Percentiles rank a stretch among this genome's conserved stretches.
These are phyloP conservation scores for Aurelia aurita complex sp. Pacific DNA, from an alignment of 30 jellyfish, hydroid and myxozoan species.

Conservation along the genomic window DNA sequence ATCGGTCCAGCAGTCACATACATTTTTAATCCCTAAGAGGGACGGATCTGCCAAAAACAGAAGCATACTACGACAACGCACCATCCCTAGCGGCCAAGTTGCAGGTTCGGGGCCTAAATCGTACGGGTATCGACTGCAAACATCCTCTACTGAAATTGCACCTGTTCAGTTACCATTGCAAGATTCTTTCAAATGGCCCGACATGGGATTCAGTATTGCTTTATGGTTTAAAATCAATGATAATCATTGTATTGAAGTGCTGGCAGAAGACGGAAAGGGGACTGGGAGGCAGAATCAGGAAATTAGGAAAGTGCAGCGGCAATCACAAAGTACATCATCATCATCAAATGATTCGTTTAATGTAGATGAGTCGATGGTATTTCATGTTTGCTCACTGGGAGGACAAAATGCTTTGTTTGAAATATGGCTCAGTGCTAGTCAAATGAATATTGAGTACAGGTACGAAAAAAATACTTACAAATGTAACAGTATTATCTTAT, in stretches of 20 bases:
- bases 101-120: conserved; percentile 60
- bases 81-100: conserved; percentile 26
- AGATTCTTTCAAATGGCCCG: conserved; percentile 92
- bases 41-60: conserved; percentile 47
- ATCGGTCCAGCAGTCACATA: conserved; percentile 65
- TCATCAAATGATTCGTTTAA: background rate
- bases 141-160: conserved; percentile 75
- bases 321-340: background rate
- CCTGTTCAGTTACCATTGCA: conserved; percentile 86
- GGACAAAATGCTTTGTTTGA: conserved; percentile 87
- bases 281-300: no score
- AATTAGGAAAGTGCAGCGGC: background rate
- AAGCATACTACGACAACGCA: conserved; percentile 47
- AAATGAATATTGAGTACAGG: conserved; percentile 90
- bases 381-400: conserved; percentile 90
- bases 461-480: background rate
- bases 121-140: conserved; percentile 56
- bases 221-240: conserved; percentile 83
- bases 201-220: conserved; percentile 84
- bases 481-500: background rate
- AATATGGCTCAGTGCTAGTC: conserved; percentile 86
- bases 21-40: conserved; percentile 72
- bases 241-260: background rate
- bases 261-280: background rate
- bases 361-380: conserved; percentile 45